phyloP scores from a whole-genome alignment of 2,797 vertebrate species.

The Gadopsis bispinosus region DNA sequence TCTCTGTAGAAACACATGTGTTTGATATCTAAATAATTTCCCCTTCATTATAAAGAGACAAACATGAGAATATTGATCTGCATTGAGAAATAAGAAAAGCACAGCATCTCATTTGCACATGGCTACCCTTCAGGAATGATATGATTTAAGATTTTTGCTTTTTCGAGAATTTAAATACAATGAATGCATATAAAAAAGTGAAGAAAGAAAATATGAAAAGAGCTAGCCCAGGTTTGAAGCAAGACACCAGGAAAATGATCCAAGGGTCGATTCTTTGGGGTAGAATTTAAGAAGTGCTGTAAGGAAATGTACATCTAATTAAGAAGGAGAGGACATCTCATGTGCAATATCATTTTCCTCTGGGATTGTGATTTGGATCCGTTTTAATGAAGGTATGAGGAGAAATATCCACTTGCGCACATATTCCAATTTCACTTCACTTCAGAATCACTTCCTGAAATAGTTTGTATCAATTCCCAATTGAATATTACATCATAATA shows the following conservation, averaged over 20 bases:
- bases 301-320: slow-evolving; percentile 8
- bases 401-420: slow-evolving; percentile 15
- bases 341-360: not conserved
- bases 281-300: not conserved
- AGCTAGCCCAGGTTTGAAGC: not conserved
- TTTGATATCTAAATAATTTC: not conserved
- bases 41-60: not conserved
- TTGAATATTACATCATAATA: not conserved
- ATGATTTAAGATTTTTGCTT: slow-evolving; percentile 6
- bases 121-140: not conserved
- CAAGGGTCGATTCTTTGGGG: not conserved
- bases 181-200: not conserved
- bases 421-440: slow-evolving; percentile 17
- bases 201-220: not conserved
- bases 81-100: not conserved
- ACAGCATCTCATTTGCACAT: not conserved
- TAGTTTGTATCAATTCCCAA: slow-evolving; percentile 9
- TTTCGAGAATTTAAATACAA: not conserved
- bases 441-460: not conserved
- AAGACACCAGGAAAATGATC: not conserved
- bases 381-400: slow-evolving; percentile 11
- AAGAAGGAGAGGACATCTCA: not conserved
- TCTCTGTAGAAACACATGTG: not conserved
- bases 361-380: slow-evolving; percentile 20
- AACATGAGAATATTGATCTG: not conserved